These are phyloP conservation scores for Cuculus canorus DNA, from an alignment of 2,797 vertebrate genomes.

Conservation along the genomic window DNA sequence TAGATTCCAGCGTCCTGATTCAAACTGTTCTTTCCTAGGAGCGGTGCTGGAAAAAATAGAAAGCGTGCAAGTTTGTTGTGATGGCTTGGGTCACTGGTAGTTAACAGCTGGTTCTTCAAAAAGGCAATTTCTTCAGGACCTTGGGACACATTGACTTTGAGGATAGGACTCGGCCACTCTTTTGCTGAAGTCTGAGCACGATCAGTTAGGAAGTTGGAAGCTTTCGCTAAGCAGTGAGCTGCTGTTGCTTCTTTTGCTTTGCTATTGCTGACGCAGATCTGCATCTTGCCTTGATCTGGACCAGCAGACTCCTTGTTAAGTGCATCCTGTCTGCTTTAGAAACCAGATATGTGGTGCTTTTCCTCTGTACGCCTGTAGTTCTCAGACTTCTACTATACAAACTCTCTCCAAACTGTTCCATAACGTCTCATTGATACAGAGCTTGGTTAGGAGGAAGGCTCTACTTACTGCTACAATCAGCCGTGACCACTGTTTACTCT, in stretches of 20 bases:
- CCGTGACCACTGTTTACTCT: not conserved
- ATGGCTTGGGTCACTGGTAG: not conserved
- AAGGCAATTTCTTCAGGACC: not conserved
- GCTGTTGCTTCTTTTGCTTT: not conserved
- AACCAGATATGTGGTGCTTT: not conserved
- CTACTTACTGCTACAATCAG: not conserved
- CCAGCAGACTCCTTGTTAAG: not conserved
- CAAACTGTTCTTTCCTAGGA: not conserved
- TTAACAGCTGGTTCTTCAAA: not conserved
- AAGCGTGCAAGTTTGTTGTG: not conserved
- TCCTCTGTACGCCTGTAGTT: not conserved
- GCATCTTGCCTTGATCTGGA: not conserved
- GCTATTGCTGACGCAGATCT: not conserved
- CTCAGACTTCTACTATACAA: not conserved
- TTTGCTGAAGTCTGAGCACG: not conserved
- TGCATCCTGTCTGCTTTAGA: not conserved
- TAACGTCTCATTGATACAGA: not conserved
- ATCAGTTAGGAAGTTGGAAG: not conserved
- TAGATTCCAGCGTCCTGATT: not conserved
- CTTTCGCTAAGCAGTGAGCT: not conserved
- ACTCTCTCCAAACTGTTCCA: not conserved
- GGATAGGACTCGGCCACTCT: fast-evolving
- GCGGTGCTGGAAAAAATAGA: not conserved
- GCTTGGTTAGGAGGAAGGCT: not conserved
- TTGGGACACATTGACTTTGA: not conserved